Conservation (phyloP, 2,888 invertebrate species). For the Netelia inedita region DNA sequence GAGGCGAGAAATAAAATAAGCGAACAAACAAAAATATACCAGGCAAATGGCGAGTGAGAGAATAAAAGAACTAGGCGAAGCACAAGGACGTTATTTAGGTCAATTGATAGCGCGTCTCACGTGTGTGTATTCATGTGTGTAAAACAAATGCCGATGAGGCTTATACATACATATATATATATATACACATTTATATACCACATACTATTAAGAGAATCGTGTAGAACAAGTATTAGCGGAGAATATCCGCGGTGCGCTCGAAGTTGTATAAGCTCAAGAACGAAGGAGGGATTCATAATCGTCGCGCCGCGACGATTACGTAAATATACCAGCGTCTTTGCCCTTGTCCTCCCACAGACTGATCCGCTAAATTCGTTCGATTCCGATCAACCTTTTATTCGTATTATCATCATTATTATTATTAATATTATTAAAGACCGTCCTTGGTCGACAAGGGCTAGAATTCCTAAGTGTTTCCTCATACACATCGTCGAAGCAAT, state of each 20-base stretch:
- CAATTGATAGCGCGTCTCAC: conserved; percentile 61
- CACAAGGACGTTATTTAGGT: conserved; percentile 63
- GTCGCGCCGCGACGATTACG: conserved; percentile 55
- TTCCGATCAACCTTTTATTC: conserved; percentile 30
- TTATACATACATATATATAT: not conserved
- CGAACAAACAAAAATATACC: conserved; percentile 14
- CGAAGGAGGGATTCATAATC: conserved; percentile 26
- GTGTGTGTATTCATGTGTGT: conserved; percentile 25
- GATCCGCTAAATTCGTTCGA: conserved; percentile 64
- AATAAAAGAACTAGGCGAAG: conserved; percentile 48
- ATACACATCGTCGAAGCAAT: not conserved
- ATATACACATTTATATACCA: conserved; percentile 11
- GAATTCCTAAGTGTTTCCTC: conserved; percentile 15
- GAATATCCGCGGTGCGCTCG: conserved; percentile 47
- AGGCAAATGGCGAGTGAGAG: conserved; percentile 29
- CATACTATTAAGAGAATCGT: conserved; percentile 26
- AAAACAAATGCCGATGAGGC: conserved; percentile 57
- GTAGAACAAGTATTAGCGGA: conserved; percentile 37
- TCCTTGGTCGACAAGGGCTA: conserved; percentile 31
- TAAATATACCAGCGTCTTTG: conserved; percentile 59
- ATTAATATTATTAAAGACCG: conserved; percentile 13
- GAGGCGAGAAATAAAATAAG: conserved; percentile 10
- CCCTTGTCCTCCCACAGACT: conserved; percentile 64
- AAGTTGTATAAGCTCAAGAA: conserved; percentile 60
- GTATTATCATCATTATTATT: conserved; percentile 35